Evolutionary conservation across 2,797 vertebrate species (phyloP), one percentile per base, ranked within the genome.

Genomic region (Coccyzus lansbergi): DNA sequence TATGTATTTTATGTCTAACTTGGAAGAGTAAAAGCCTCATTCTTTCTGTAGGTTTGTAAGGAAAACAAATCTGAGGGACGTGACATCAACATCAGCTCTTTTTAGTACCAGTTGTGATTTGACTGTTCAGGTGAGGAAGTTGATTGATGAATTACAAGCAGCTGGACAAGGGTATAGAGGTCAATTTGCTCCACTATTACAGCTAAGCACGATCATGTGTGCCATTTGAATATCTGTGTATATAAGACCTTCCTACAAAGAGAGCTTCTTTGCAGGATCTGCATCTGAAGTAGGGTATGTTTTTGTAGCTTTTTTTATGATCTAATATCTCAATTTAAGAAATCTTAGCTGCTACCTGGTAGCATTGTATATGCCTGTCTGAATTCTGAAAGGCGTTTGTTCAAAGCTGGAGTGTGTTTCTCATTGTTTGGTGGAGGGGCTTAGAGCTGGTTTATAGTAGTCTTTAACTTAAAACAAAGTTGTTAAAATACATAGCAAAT

Each of bases 81-180:
- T 94, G 96, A 97, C 95, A 96, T 90, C 96, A 94, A 83, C 90
- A 94, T 95, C 97, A 96, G 96, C 92, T 96, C 92, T 83, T 95
- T 75, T 69, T 96, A 94, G 97, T 38, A 90, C 76, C 51, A 79
- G 58, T 67, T 87, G 85, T 85, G 89, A 91, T 97, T 97, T 96
- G 96, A 94, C 77, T 82, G 34, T 96, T 94, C 95, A 96, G 96
- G 94, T 96, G 94, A 94, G 91, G 92, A 92, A 68, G 69, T 26
- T 97, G 93, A 97, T 94, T 91, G 97, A 96, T 86, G 94, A 97
- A 96, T 86, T 96, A 89, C 77, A 94, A 93, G 87, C 87, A 94
- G 94, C 96, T 94, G 97, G 94, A 83, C 93, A 96, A 93, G 96
- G 86, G 53, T 88, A 91, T 74, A 95, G 88, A 95, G 81, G 89